Evolutionary conservation across 2,888 invertebrate species (phyloP).

Genomic region (Halictus quadricinctus): DNA sequence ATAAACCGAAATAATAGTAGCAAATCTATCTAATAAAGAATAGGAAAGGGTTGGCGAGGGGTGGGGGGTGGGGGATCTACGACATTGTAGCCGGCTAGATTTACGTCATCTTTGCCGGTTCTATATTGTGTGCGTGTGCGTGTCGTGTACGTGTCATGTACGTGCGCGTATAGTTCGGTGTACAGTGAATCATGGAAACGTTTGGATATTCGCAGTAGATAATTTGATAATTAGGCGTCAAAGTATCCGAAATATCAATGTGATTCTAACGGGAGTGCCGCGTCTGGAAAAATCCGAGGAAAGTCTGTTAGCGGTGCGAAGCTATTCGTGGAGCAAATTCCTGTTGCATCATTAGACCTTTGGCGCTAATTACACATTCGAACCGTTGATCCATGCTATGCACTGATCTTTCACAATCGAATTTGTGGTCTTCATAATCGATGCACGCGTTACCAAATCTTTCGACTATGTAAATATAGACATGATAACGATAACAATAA

Average conservation of each 20-base stretch:
- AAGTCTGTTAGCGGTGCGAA: neutral
- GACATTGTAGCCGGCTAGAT: conserved; percentile 41
- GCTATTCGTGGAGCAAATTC: neutral
- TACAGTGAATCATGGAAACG: neutral
- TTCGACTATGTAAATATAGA: neutral
- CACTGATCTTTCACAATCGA: neutral
- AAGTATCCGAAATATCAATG: neutral
- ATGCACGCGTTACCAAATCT: conserved; percentile 5
- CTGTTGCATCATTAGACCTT: conserved; percentile 17
- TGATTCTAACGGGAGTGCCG: no score
- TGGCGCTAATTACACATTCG: conserved; percentile 1
- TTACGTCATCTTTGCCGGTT: conserved; percentile 45
- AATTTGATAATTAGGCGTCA: neutral
- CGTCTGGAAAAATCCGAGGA: neutral
- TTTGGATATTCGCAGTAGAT: neutral
- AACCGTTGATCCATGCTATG: conserved; percentile 9
- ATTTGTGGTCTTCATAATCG: neutral
- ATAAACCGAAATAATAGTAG: neutral
- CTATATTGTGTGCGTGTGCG: neutral
- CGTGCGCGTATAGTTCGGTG: neutral
- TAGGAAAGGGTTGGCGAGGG: neutral
- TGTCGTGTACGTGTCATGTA: neutral
- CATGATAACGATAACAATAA: neutral
- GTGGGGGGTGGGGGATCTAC: neutral
- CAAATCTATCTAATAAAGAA: neutral